Evolutionary conservation across 2,113 vertebrate species (phyloP), one percentile per base, ranked within the genome.

Genomic region (Ictidomys tridecemlineatus): DNA sequence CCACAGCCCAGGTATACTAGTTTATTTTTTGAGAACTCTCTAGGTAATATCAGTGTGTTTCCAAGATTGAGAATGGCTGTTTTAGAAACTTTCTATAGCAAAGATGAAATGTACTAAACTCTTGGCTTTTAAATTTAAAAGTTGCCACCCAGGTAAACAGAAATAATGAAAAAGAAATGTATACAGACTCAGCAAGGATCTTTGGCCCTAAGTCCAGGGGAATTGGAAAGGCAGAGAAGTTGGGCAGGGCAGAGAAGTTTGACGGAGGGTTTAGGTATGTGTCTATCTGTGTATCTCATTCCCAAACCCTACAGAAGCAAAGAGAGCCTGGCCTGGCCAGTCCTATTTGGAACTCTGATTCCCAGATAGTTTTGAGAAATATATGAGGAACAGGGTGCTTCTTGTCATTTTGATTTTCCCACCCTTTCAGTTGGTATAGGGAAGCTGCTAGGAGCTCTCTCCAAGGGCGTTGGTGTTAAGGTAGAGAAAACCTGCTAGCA

Each of bases 71-170:
- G 76, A 83, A 80, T 10, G 11, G 76, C 17, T 42, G 4, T 82
- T 89, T 80, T 39, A 93, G 73, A 56, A 53, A 93, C 34, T 90
- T 20, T 53, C 48, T 87, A 92, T 58, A 70, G 17, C 28, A 82
- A 95, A 74, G 58, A 72, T 48, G 14, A 94, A 65, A 53, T 20
- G 20, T 24, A 53, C 24, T 42, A 65, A 86, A 42, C 28, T 73
- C 42, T 67, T 48, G 73, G 51, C 3, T 83, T 69, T 85, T 76
- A 82, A 69, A 83, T 85, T 11, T 53, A 76, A 85, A 92, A 7
- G 11, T 51, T 82, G 20, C 53, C 65, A n/a, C 20, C 28, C 4
- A 18, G 28, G 4, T 67, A 69, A 86, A 73, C 1, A 85, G 26
- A 80, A 63, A 51, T 58, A 5, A 72, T 76, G 45, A 56, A 32